Conservation (phyloP, 2,888 invertebrate species). For the Panopea generosa region DNA sequence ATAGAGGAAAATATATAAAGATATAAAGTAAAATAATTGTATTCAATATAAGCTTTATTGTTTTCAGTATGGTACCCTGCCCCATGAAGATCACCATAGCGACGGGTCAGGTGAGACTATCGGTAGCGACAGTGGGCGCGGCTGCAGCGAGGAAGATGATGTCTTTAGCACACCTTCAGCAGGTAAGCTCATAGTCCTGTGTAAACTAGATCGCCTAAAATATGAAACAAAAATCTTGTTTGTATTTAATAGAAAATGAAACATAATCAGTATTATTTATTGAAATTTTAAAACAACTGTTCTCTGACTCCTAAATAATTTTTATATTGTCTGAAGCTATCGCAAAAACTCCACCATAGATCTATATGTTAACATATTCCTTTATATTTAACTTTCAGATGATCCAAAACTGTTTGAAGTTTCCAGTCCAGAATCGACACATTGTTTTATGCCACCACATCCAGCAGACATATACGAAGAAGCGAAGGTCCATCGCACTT, state of each 20-base stretch:
- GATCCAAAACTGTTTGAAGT: slow-evolving; percentile 68
- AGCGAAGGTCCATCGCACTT: slow-evolving; percentile 5
- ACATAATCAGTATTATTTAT: background rate
- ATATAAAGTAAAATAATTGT: no score
- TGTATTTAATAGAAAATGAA: background rate
- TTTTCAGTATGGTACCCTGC: slow-evolving; percentile 43
- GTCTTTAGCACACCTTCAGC: slow-evolving; percentile 62
- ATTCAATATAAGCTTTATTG: no score
- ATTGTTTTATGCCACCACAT: slow-evolving; percentile 15
- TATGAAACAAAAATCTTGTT: no score
- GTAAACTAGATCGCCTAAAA: background rate
- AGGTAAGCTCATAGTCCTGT: slow-evolving; percentile 35
- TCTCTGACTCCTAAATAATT: no score
- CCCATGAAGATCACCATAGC: slow-evolving; percentile 77
- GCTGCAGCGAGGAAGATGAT: slow-evolving; percentile 82
- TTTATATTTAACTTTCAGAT: slow-evolving; percentile 64
- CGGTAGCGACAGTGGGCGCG: slow-evolving; percentile 81
- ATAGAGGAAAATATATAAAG: no score
- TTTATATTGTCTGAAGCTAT: no score
- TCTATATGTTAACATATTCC: no score
- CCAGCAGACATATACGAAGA: slow-evolving; percentile 31
- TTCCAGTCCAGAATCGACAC: slow-evolving; percentile 59
- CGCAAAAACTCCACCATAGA: no score
- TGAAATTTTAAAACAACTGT: no score
- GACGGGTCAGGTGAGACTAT: slow-evolving; percentile 79